phyloP scores from a whole-genome alignment of 2,797 vertebrate genomes.

The Adrianichthys oophorus region DNA sequence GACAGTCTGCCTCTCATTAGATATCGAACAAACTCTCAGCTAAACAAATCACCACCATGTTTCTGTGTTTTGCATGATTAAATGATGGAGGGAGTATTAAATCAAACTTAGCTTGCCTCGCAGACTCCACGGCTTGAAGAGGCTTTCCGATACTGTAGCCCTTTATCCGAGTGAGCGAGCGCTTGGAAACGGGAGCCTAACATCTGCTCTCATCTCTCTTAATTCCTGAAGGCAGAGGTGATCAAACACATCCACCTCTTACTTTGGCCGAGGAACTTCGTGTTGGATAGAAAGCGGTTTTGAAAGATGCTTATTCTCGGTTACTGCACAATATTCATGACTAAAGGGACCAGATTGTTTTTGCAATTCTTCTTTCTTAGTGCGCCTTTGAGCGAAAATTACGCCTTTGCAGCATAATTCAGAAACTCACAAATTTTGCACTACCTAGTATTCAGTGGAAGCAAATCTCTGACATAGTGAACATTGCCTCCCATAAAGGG shows the following conservation, averaged over 20 bases:
- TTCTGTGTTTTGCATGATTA: slow-evolving; percentile 55
- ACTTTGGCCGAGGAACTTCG: neutral
- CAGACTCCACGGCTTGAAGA: slow-evolving; percentile 10
- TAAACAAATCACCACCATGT: slow-evolving; percentile 48
- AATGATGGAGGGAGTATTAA: slow-evolving; percentile 38
- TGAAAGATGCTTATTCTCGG: neutral
- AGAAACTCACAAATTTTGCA: too few relatives aligned
- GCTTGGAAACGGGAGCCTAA: slow-evolving; percentile 8
- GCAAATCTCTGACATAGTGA: too few relatives aligned
- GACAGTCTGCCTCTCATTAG: slow-evolving; percentile 47
- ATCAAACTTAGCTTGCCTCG: slow-evolving; percentile 28
- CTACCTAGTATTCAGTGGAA: too few relatives aligned
- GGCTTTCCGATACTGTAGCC: slow-evolving; percentile 1
- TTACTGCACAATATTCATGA: neutral
- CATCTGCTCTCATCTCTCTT: slow-evolving; percentile 5
- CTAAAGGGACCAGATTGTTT: too few relatives aligned
- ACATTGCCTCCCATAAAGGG: too few relatives aligned
- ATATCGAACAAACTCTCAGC: slow-evolving; percentile 41
- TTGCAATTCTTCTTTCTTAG: too few relatives aligned
- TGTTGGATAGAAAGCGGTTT: neutral
- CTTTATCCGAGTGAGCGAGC: slow-evolving; percentile 13
- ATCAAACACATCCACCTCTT: neutral
- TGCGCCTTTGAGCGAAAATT: too few relatives aligned
- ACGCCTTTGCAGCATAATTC: too few relatives aligned
- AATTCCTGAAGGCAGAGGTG: neutral